Percentiles rank a stretch among this genome's conserved stretches.
Evolutionary conservation across 2,888 invertebrate species (phyloP).

Genomic region (Brachyptera putata): DNA sequence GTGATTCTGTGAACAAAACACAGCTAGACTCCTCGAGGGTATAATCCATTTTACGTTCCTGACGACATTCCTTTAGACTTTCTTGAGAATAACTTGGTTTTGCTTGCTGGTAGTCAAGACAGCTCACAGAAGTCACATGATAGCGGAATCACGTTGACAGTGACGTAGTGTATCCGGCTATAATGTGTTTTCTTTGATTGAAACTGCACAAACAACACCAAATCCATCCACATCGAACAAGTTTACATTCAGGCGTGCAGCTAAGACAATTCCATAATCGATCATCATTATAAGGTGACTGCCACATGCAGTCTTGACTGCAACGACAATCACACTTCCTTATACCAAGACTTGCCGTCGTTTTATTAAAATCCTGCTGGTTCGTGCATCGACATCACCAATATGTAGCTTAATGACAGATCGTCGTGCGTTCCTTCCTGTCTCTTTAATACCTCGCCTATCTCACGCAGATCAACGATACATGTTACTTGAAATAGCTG

Average conservation of each 20-base stretch:
- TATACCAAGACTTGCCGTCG: neutral
- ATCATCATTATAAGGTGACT: conserved; percentile 2
- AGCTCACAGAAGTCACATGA: neutral
- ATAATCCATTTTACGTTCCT: conserved; percentile 17
- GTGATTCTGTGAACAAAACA: neutral
- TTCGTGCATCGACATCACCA: neutral
- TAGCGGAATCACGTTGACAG: conserved; percentile 5
- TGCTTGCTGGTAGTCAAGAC: neutral
- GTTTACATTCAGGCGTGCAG: conserved; percentile 5
- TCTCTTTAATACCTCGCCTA: neutral
- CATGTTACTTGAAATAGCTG: conserved; percentile 2
- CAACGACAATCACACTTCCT: no score
- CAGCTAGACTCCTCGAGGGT: conserved; percentile 10
- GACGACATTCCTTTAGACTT: conserved; percentile 12
- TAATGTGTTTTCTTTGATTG: conserved; percentile 1
- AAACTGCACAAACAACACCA: conserved; percentile 1
- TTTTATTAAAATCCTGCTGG: neutral
- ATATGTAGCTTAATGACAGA: conserved; percentile 6
- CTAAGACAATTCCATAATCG: conserved; percentile 7
- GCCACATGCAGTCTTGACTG: no score
- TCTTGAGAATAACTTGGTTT: conserved; percentile 15
- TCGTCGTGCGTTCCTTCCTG: neutral
- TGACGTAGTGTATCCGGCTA: conserved; percentile 11
- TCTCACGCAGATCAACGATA: conserved; percentile 7
- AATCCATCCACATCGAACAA: conserved; percentile 10